These are phyloP conservation scores for Falco berigora DNA, from an alignment of 2,797 vertebrate genomes.

Conservation along the genomic window DNA sequence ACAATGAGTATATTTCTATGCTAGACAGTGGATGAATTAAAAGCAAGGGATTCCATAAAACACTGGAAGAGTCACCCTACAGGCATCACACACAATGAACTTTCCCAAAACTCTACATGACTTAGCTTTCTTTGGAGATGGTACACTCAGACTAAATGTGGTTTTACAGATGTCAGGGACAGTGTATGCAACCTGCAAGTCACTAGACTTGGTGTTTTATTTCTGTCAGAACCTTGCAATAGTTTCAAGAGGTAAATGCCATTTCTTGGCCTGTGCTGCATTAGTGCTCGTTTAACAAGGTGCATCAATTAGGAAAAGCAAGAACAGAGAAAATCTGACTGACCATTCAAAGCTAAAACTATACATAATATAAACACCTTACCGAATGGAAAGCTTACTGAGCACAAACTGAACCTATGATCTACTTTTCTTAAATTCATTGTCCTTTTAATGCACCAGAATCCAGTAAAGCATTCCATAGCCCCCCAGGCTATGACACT, in stretches of 20 bases:
- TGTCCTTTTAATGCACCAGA: not conserved
- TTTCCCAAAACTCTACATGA: not conserved
- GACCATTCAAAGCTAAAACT: not conserved
- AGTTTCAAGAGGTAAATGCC: not conserved
- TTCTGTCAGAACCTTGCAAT: not conserved
- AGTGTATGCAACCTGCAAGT: rapidly evolving
- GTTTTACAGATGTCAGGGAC: not conserved
- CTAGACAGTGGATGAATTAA: not conserved
- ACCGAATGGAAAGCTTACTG: not conserved
- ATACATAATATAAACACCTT: not conserved
- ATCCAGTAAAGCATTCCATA: not conserved
- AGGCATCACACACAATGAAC: not conserved
- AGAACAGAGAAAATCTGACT: not conserved
- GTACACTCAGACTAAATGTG: not conserved
- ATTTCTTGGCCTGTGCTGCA: not conserved
- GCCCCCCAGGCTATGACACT: not conserved
- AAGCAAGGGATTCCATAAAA: not conserved
- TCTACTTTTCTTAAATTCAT: not conserved
- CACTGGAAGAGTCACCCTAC: not conserved
- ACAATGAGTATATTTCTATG: not conserved
- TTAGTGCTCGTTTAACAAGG: not conserved
- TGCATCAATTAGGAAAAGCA: not conserved
- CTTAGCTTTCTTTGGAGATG: not conserved
- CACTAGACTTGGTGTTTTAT: not conserved
- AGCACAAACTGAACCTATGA: not conserved